These are phyloP conservation scores for Diabrotica balteata DNA, from an alignment of 2,888 invertebrate species.

Conservation along the genomic window DNA sequence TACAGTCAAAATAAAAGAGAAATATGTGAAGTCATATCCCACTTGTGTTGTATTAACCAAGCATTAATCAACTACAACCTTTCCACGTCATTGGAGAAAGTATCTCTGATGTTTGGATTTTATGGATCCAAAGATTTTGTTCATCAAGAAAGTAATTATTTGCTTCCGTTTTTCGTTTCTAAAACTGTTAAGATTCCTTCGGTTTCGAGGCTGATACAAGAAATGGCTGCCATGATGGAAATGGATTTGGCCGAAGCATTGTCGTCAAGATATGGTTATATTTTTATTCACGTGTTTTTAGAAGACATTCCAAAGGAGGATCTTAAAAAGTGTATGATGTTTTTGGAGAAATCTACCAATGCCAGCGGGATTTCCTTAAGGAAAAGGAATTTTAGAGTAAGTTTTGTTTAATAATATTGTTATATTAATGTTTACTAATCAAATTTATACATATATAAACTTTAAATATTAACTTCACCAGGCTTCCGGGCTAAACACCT, in stretches of 20 bases:
- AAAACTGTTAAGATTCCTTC: slow-evolving; percentile 66
- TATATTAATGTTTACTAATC: too few relatives aligned
- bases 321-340: slow-evolving; percentile 67
- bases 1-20: slow-evolving; percentile 71
- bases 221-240: slow-evolving; percentile 68
- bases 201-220: slow-evolving; percentile 69
- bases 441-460: too few relatives aligned
- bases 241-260: slow-evolving; percentile 69
- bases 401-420: too few relatives aligned
- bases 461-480: too few relatives aligned
- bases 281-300: slow-evolving; percentile 75
- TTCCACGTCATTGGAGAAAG: slow-evolving; percentile 66
- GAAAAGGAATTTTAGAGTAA: slow-evolving; percentile 68
- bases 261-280: slow-evolving; percentile 71
- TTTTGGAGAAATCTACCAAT: slow-evolving; percentile 69
- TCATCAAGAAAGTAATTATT: slow-evolving; percentile 70
- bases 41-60: slow-evolving; percentile 68
- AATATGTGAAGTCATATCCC: slow-evolving; percentile 64
- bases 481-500: too few relatives aligned
- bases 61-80: slow-evolving; percentile 65
- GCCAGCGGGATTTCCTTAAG: slow-evolving; percentile 67
- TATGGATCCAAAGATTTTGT: slow-evolving; percentile 49
- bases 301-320: slow-evolving; percentile 65
- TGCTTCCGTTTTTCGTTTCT: slow-evolving; percentile 71
- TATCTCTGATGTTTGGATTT: slow-evolving; percentile 74